Percentiles rank a stretch among this genome's conserved stretches.
Conservation (phyloP, 64 coral and sea anemone genomes). For the Acropora tenuis region DNA sequence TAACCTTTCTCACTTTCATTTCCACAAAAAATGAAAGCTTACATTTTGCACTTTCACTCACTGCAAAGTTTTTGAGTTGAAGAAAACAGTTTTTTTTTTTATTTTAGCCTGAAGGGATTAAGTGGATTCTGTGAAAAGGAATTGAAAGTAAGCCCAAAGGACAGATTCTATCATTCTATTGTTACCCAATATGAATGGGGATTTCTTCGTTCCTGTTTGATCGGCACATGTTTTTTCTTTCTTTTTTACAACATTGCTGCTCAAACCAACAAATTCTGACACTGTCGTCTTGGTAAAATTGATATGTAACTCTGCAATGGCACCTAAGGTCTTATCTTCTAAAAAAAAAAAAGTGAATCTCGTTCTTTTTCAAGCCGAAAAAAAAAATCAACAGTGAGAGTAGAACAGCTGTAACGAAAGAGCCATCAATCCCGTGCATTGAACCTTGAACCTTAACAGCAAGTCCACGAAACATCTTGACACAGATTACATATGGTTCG, state of each 20-base stretch:
- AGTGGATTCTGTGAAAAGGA: background rate
- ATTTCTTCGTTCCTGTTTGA: background rate
- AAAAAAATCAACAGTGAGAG: background rate
- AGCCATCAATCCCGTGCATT: background rate
- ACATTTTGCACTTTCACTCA: too few species aligned
- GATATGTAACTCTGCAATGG: background rate
- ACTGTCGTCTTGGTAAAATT: background rate
- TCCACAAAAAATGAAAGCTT: background rate
- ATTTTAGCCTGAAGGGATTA: background rate
- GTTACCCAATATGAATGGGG: background rate
- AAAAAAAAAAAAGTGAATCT: too few species aligned
- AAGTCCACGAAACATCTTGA: background rate
- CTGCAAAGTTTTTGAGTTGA: background rate
- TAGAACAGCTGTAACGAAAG: background rate
- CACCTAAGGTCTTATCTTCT: too few species aligned
- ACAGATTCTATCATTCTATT: background rate
- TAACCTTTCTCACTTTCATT: background rate
- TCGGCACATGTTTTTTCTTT: background rate
- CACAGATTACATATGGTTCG: background rate
- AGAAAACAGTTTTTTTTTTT: background rate
- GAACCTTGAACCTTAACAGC: background rate
- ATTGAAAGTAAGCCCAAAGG: background rate
- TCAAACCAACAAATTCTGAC: background rate
- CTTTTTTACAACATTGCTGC: background rate
- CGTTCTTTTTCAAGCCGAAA: background rate